Evolutionary conservation across 1,140 invertebrate genomes (phyloP), one percentile per base, ranked within the genome.

Genomic region (Platyura marginata): DNA sequence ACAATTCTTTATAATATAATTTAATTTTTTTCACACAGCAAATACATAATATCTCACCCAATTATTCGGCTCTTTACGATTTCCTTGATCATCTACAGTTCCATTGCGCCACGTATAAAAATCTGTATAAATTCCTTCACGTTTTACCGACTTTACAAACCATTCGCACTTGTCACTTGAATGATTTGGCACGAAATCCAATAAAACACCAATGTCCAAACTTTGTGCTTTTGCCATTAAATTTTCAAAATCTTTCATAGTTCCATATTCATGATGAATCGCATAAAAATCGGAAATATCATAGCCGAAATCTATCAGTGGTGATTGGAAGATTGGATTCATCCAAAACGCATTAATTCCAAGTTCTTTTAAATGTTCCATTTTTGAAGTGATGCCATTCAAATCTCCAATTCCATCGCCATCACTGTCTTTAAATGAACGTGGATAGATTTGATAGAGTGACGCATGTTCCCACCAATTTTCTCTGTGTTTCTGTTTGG

Each of bases 121-220:
- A 48, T 88, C 73, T 16, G 61, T 68, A 42, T 77, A 87, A 3
- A 69, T 67, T 6, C 69, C 61, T 18, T 69, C 64, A 40, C 59
- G 65, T 13, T 66, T 56, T 1, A 63, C 56, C 0, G 84, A 87
- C 42, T 74, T 69, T 15, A 63, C 42, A 52, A 90, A 91, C 86
- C 36, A 40, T 40, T 21, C 38, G 23, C 21, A 6, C 23, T 22
- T 11, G n/a, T 40, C 21, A 16, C 38, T 44, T 20, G 35, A 36
- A 11, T 35, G 59, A 63, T 91, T 91, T 2, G 85, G 85, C 13
- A 90, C 77, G 51, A 90, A 77, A 54, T 92, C 87, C 58, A 91
- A 55, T 13, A 92, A 65, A 2, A 91, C 54, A 57, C 80, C 81
- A 22, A 90, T 69, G 40, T 71, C 83, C 79, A 48, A 41, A 2